phyloP scores from a whole-genome alignment of 2,797 vertebrate species.

The Sternotherus odoratus region DNA sequence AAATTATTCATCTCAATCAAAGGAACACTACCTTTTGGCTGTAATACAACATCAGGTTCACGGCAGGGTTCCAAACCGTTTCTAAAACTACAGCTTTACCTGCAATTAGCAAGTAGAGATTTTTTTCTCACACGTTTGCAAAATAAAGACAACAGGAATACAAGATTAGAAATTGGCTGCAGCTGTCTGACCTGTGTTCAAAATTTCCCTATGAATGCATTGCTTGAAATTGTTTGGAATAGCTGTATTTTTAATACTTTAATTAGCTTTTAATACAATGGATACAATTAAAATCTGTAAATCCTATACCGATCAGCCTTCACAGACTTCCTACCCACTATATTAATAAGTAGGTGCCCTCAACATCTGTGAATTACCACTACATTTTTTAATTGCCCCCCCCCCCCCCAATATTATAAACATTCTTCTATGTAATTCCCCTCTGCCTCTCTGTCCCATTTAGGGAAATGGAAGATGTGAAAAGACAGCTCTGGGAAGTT shows the following conservation, averaged over 20 bases:
- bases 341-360: not conserved
- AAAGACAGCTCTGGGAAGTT: not conserved
- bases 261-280: not conserved
- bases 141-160: not conserved
- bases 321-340: not conserved
- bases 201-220: not conserved
- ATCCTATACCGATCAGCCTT: not conserved
- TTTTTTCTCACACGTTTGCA: not conserved
- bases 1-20: constrained; percentile 20
- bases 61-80: not conserved
- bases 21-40: not conserved
- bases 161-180: not conserved
- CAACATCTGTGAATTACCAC: not conserved
- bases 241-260: not conserved
- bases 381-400: not conserved
- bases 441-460: not conserved
- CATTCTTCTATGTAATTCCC: not conserved
- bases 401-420: not conserved
- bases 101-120: not conserved
- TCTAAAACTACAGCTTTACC: not conserved
- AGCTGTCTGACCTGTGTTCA: not conserved
- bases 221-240: not conserved
- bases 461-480: not conserved
- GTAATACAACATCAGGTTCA: not conserved
- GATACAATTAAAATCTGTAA: not conserved